These are phyloP conservation scores for Troilus luridus DNA, from an alignment of 2,888 invertebrate genomes.

Conservation along the genomic window DNA sequence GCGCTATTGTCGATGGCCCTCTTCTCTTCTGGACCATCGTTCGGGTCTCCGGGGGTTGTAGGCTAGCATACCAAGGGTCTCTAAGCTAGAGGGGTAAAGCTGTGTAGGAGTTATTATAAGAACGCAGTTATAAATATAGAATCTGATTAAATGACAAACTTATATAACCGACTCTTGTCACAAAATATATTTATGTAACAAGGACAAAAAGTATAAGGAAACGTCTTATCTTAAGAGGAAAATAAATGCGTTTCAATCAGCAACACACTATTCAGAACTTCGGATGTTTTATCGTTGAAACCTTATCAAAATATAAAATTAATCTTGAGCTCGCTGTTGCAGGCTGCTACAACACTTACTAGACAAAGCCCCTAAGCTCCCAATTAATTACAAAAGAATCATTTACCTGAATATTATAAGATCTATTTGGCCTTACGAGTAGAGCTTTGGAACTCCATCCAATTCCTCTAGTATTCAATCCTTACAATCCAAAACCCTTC, in stretches of 20 bases:
- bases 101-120: background rate
- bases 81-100: background rate
- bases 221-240: background rate
- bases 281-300: background rate
- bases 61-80: too few species aligned
- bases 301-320: background rate
- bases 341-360: too few species aligned
- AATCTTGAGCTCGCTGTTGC: background rate
- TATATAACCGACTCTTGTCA: background rate
- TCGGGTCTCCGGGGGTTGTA: background rate
- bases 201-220: background rate
- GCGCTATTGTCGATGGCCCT: conserved; percentile 41
- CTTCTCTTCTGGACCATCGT: conserved; percentile 13
- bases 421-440: too few species aligned
- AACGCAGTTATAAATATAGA: too few species aligned
- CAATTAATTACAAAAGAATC: too few species aligned
- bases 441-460: too few species aligned
- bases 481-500: too few species aligned
- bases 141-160: too few species aligned
- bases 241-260: background rate
- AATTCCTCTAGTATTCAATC: too few species aligned
- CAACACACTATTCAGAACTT: background rate
- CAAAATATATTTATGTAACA: background rate
- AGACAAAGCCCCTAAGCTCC: too few species aligned
- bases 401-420: too few species aligned